Base-by-base conservation (phyloP, 2,113 vertebrate genomes). In the Chiloscyllium plagiosum region DNA sequence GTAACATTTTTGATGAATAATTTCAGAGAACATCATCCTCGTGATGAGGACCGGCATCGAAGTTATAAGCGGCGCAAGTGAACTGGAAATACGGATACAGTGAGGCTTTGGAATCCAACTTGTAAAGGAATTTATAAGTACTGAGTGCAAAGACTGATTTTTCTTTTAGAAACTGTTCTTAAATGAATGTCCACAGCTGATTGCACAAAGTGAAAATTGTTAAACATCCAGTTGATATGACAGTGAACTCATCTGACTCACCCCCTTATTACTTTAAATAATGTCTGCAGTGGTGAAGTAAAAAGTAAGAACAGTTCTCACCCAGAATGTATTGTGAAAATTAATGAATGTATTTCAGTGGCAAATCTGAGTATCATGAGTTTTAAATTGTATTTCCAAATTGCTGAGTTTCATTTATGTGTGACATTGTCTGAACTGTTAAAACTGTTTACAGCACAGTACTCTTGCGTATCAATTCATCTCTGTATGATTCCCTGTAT, bases 21-120 rank as follows among this genome's bases (percentile, higher is more conserved):
- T 95, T 95, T 95, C 94, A 95, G 94, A 52, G 47, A 95, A 3
- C 94, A 95, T 95, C 93, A 95, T 22, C 29, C 93, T 50, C 94
- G 94, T 2, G 68, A 76, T 52, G 94, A 76, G n/a, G 69, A 95
- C 47, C 94, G 94, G 12, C 66, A 95, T 76, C 94, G 69, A 70
- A 95, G 42, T 95, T 29, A 95, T 26, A 95, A 17, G 7, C 94
- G 69, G 26, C 94, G 94, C 24, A 95, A 95, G 15, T 95, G 42
- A 93, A n/a, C 65, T 65, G 33, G 87, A 93, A 93, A 20, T 47
- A 24, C 68, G 2, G 47, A 95, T 94, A 20, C 66, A 68, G 70
- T 26, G 93, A 70, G 2, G n/a, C 47, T 4, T 66, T 50, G 93
- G 42, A 94, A 70, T 72, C 4, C 12, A 47, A 69, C 52, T 29